Base-by-base conservation (phyloP, 2,113 vertebrate genomes). In the Eulemur macaco region DNA sequence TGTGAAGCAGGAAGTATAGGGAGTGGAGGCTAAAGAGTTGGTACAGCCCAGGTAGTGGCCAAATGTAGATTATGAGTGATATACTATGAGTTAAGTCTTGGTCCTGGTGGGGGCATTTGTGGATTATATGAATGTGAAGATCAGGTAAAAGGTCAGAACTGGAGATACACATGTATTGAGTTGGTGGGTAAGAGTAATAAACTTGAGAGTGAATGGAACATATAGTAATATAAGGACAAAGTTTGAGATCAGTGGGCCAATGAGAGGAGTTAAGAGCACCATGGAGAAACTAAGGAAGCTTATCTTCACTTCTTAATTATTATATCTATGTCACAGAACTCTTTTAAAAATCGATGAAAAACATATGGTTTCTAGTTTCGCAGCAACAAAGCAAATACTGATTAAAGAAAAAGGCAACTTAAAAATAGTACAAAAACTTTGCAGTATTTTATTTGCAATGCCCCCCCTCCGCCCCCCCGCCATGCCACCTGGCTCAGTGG, bases 361-460 rank as follows among this genome's bases (percentile, higher is more conserved):
- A 64, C 17, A 11, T 60, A 25, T 31, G 37, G 25, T 83, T 34
- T 45, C 15, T 31, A 45, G 25, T 45, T 83, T 31, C 10, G 45
- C 15, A 63, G 27, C 17, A 60, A 20, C 27, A 1, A 45, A 63
- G 56, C 37, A 83, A 63, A 83, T 45, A 15, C 27, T 83, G 17
- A 31, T 63, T 63, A 27, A 34, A 83, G 56, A 63, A 45, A 42
- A 63, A 31, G 5, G 5, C 27, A 63, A 31, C 27, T 45, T 73
- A 42, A 45, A 73, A 73, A 27, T 31, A 63, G 27, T 31, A 29
- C 5, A 45, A 60, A 63, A 63, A 8, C 15, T 82, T 42, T 60
- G 80, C 4, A 42, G 37, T 39, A 31, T 56, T 82, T 97, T 96
- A 97, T 94, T 97, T 91, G 86, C 42, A 42, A 42, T 42, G 42